Percentiles rank a stretch among this genome's conserved stretches.
Evolutionary conservation across 2,113 vertebrate genomes (phyloP).

Genomic region (Lepus timidus): DNA sequence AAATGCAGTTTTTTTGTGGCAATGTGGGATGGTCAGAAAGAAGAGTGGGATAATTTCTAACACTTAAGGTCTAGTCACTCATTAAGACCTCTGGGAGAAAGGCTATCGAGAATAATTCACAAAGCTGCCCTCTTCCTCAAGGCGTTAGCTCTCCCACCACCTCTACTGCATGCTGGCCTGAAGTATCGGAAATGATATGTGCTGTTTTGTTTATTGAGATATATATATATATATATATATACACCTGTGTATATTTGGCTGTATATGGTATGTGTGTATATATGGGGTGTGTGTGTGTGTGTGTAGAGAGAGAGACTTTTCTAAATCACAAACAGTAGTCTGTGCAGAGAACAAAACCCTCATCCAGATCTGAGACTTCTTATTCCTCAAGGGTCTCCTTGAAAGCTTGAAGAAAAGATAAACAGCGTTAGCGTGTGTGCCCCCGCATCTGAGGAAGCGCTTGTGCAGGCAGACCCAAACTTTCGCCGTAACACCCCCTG

Average conservation of each 20-base stretch:
- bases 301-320: neutral
- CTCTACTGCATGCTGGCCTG: neutral
- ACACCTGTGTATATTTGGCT: neutral
- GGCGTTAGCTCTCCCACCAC: neutral
- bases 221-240: no score
- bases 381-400: slow-evolving; percentile 1
- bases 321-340: neutral
- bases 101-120: slow-evolving; percentile 7
- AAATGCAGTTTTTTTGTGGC: neutral
- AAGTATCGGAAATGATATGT: slow-evolving; percentile 34
- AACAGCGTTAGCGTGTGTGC: slow-evolving; percentile 50
- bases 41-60: neutral
- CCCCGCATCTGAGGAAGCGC: neutral
- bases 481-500: slow-evolving; percentile 42
- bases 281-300: no score
- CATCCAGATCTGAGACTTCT: slow-evolving; percentile 59
- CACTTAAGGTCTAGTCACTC: neutral
- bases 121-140: slow-evolving; percentile 12
- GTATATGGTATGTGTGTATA: neutral
- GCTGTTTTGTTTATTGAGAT: neutral
- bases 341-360: slow-evolving; percentile 57
- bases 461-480: slow-evolving; percentile 23
- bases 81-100: slow-evolving; percentile 22
- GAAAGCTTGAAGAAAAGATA: slow-evolving; percentile 46
- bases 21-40: slow-evolving; percentile 3